phyloP scores from a whole-genome alignment of 2,113 vertebrate species.

The Lepus americanus region DNA sequence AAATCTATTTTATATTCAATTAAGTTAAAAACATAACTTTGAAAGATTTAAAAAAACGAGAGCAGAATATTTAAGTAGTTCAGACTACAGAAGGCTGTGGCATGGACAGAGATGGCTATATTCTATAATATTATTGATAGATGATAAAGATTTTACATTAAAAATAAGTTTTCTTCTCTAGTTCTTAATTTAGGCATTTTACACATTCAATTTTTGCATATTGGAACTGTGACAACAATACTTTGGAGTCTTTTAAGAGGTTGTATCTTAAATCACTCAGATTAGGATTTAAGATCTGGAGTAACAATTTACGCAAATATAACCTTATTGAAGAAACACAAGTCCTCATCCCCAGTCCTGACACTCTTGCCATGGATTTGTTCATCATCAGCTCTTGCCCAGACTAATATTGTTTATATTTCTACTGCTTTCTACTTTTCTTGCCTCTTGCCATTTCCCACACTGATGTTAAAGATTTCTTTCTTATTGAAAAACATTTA shows the following conservation, averaged over 20 bases:
- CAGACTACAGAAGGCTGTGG: neutral
- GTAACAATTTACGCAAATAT: conserved; percentile 32
- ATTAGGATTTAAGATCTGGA: neutral
- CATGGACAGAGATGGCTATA: neutral
- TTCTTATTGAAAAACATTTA: neutral
- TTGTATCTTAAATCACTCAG: conserved; percentile 14
- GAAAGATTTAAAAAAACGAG: conserved; percentile 4
- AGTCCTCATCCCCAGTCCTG: neutral
- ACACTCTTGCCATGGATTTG: neutral
- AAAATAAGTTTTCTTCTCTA: conserved; percentile 26
- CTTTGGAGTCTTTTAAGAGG: neutral
- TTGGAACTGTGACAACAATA: neutral
- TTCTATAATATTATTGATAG: neutral
- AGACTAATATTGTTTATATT: neutral
- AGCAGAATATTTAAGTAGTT: conserved; percentile 12
- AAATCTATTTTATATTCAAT: conserved; percentile 13
- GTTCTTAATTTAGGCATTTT: conserved; percentile 8
- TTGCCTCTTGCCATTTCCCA: neutral
- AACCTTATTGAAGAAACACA: conserved; percentile 29
- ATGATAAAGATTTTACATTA: conserved; percentile 17
- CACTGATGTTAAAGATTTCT: neutral
- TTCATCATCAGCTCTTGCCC: neutral
- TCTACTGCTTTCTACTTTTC: neutral
- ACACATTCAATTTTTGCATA: neutral
- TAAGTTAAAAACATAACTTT: conserved; percentile 31